Evolutionary conservation across 1,140 invertebrate genomes (phyloP), one percentile per base, ranked within the genome.

Genomic region (Meteorus sp.): DNA sequence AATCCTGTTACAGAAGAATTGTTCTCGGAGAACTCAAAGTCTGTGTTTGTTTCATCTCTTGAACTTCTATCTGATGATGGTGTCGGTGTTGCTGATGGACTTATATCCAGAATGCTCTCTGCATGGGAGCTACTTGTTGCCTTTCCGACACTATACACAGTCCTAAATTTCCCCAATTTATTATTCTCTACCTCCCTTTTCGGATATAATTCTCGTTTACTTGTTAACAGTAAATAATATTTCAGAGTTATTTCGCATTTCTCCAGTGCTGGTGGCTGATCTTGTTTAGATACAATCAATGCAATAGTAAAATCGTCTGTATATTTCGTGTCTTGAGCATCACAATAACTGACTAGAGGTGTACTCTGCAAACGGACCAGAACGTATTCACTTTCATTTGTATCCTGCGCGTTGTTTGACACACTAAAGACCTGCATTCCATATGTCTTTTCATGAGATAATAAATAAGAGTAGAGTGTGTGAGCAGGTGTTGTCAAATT

Each of bases 211-310:
- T 90, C 88, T 15, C 85, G 82, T 45, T 79, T 80, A 60, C 86
- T 87, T 0, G 88, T 91, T 3, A 92, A 74, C 54, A 93, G 84
- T 2, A 92, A 78, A 70, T 89, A 92, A 70, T 86, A 92, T 65
- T 89, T 88, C 0, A 92, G 78, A 47, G 80, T 81, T 2, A 92
- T 81, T n/a, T 79, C 77, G 8, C 71, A 74, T 47, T 74, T 76
- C 3, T 74, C 75, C 1, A 69, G 45, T 33, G 82, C 75, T 43
- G 72, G 56, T 45, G 75, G 65, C 33, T 77, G 72, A 54, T 83
- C 81, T 11, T 85, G 61, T 76, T 86, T 84, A 7, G 85, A 82
- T 31, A 91, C 84, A 2, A 91, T 83, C 0, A 91, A 67, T 0
- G 86, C 86, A 3, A 90, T 81, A 60, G 89, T 86, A 70, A 90